Evolutionary conservation across 2,888 invertebrate genomes (phyloP).

Genomic region (Microplitis manilae): DNA sequence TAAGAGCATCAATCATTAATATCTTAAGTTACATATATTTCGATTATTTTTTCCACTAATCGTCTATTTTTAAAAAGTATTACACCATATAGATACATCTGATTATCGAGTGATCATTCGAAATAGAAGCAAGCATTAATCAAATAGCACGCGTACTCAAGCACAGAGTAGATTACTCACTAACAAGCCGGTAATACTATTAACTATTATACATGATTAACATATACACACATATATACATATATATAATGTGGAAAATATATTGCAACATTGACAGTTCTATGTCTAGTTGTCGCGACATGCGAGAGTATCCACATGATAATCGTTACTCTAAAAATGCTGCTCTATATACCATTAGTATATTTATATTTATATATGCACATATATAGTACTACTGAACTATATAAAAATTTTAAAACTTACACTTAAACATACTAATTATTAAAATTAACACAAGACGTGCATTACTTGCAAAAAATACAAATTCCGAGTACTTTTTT

Average conservation of each 20-base stretch:
- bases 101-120: conserved; percentile 39
- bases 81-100: conserved; percentile 38
- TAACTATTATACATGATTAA: conserved; percentile 1
- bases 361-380: background rate
- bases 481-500: background rate
- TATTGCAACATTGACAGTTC: conserved; percentile 15
- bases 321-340: background rate
- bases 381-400: background rate
- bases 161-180: conserved; percentile 35
- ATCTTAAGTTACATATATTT: background rate
- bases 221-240: conserved; percentile 12
- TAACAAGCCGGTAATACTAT: conserved; percentile 40
- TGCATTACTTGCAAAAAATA: conserved; percentile 33
- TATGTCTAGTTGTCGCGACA: conserved; percentile 39
- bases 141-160: conserved; percentile 21
- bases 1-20: background rate
- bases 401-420: background rate
- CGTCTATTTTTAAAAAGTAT: conserved; percentile 28
- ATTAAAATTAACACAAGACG: conserved; percentile 42
- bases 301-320: conserved; percentile 5
- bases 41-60: background rate
- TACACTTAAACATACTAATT: conserved; percentile 35
- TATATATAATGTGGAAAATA: background rate
- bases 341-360: background rate
- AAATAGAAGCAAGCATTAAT: conserved; percentile 34